Percentiles rank a stretch among this genome's conserved stretches.
Evolutionary conservation across 2,888 invertebrate genomes (phyloP).

Genomic region (Drosophila anomelani): DNA sequence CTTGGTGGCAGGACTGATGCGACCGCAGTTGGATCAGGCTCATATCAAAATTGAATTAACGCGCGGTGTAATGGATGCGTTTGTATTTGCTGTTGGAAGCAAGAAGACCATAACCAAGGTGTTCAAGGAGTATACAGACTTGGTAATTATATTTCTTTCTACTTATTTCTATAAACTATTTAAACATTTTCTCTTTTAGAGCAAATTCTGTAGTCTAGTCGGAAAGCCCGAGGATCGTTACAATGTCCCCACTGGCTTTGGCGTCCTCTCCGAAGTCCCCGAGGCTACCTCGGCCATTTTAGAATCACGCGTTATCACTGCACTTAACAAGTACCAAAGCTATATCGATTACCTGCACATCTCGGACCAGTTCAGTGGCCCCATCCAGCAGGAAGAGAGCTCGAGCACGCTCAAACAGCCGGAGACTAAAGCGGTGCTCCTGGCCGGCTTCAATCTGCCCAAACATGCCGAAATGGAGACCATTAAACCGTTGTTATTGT

Average conservation of each 20-base stretch:
- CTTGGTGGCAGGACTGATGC: constrained; percentile 91
- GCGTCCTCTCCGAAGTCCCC: constrained; percentile 94
- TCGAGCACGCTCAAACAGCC: constrained; percentile 88
- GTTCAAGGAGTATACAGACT: constrained; percentile 96
- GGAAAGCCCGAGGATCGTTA: constrained; percentile 92
- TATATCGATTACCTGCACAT: constrained; percentile 98
- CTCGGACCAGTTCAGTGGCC: constrained; percentile 97
- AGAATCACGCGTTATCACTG: constrained; percentile 91
- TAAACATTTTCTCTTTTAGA: constrained; percentile 37
- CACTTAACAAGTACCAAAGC: constrained; percentile 92
- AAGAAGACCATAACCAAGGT: constrained; percentile 94
- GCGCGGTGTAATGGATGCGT: constrained; percentile 96
- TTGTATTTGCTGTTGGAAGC: constrained; percentile 95
- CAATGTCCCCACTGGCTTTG: constrained; percentile 90
- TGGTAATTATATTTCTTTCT: constrained; percentile 86
- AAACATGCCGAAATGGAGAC: constrained; percentile 89
- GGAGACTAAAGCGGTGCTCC: constrained; percentile 91
- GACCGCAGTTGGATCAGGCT: constrained; percentile 94
- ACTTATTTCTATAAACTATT: neutral
- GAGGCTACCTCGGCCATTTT: constrained; percentile 94
- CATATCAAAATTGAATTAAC: constrained; percentile 94
- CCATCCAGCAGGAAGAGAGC: constrained; percentile 94
- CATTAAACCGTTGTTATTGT: constrained; percentile 91
- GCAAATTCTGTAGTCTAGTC: constrained; percentile 85
- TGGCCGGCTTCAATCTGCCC: constrained; percentile 92